A percentile compares a stretch with the other conserved stretches of the same genome.
These are phyloP conservation scores for Tragulus kanchil DNA, from an alignment of 2,113 vertebrate species.

Conservation along the genomic window DNA sequence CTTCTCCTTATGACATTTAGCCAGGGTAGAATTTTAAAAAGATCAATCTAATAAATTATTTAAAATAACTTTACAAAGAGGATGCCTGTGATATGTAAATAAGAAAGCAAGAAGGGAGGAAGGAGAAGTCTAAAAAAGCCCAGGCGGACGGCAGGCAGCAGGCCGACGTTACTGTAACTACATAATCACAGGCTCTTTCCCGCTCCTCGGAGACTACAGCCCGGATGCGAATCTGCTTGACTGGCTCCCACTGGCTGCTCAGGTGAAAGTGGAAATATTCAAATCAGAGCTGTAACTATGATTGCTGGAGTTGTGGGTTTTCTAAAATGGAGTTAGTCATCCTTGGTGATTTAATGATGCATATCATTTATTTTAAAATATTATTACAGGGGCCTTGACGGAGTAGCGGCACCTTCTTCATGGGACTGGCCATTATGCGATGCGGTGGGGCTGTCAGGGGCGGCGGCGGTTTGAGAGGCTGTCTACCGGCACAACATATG, in stretches of 20 bases:
- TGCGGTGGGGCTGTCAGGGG: constrained; percentile 64
- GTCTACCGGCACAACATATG: constrained; percentile 81
- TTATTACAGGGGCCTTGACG: constrained; percentile 71
- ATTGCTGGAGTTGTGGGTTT: constrained; percentile 80
- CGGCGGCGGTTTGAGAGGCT: constrained; percentile 71
- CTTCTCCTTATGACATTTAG: constrained; percentile 86
- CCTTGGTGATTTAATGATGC: constrained; percentile 83
- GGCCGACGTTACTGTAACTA: constrained; percentile 80
- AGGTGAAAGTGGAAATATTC: constrained; percentile 82
- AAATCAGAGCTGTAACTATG: constrained; percentile 73
- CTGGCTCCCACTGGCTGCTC: constrained; percentile 76
- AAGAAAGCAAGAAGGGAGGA: constrained; percentile 81
- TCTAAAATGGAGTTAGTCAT: constrained; percentile 80
- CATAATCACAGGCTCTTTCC: constrained; percentile 86
- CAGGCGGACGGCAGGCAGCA: constrained; percentile 76
- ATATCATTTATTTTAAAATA: constrained; percentile 86
- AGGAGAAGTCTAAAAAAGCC: constrained; percentile 55
- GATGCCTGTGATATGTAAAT: constrained; percentile 88
- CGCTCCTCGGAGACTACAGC: constrained; percentile 78
- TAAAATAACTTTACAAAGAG: constrained; percentile 88
- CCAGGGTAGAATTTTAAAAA: constrained; percentile 87
- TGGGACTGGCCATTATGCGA: constrained; percentile 74
- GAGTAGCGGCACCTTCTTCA: constrained; percentile 33
- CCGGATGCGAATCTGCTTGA: constrained; percentile 18
- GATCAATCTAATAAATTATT: constrained; percentile 92